A percentile compares a stretch with the other conserved stretches of the same genome.
Evolutionary conservation across 2,113 vertebrate species (phyloP).

Genomic region (Bothrops jararaca): DNA sequence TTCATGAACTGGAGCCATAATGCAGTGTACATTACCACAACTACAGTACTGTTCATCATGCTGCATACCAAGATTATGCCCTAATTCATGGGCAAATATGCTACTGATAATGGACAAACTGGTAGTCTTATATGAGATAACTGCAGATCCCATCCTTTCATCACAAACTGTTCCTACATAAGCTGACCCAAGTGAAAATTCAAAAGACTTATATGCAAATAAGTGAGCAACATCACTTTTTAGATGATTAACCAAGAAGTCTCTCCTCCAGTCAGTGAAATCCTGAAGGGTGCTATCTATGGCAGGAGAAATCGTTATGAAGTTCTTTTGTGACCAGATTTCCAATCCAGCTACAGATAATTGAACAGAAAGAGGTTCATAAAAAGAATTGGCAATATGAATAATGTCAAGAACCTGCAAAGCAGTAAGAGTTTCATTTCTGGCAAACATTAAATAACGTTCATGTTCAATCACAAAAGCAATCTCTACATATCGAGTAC

Average conservation of each 20-base stretch:
- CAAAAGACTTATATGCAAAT: neutral
- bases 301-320: neutral
- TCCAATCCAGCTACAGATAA: slow-evolving; percentile 5
- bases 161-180: neutral
- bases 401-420: neutral
- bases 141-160: rapidly evolving
- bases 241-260: neutral
- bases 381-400: neutral
- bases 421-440: slow-evolving; percentile 13
- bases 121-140: neutral
- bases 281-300: neutral
- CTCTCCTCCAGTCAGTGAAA: neutral
- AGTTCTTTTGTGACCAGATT: slow-evolving; percentile 19
- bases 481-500: slow-evolving; percentile 15
- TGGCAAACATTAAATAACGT: slow-evolving; percentile 31
- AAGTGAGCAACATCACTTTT: slow-evolving; percentile 45
- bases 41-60: neutral
- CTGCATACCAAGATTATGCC: slow-evolving; percentile 6
- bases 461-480: neutral
- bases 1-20: neutral
- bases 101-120: neutral
- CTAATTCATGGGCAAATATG: slow-evolving; percentile 21
- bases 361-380: neutral
- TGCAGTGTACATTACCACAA: neutral
- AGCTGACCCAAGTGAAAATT: neutral